Evolutionary conservation across 2,113 vertebrate species (phyloP).

Genomic region (Paramormyrops kingsleyae): DNA sequence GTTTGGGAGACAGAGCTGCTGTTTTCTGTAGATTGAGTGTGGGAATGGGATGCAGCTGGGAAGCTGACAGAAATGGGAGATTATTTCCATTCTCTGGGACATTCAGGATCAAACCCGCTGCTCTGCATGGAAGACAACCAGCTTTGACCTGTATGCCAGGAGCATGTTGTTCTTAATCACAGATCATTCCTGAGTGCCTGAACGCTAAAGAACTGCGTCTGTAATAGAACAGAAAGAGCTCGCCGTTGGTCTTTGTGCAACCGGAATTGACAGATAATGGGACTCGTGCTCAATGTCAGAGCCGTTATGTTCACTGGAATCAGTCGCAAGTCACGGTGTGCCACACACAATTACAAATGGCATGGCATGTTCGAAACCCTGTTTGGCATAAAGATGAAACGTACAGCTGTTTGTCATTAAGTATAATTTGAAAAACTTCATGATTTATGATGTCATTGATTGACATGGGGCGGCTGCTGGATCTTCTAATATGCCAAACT

Average conservation of each 20-base stretch:
- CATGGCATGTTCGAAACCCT: neutral
- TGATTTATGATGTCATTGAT: neutral
- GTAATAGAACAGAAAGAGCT: neutral
- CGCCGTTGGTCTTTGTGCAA: neutral
- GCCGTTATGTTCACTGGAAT: neutral
- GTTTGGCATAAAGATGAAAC: neutral
- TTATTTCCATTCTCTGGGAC: neutral
- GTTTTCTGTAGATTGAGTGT: neutral
- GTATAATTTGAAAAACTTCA: neutral
- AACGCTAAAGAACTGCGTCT: neutral
- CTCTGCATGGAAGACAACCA: neutral
- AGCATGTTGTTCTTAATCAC: neutral
- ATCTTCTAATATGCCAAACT: neutral
- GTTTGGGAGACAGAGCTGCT: neutral
- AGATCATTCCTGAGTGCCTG: neutral
- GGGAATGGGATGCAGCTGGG: neutral
- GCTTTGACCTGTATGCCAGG: neutral
- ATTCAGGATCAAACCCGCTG: neutral
- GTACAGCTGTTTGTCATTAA: neutral
- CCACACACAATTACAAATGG: neutral
- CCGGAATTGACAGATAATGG: neutral
- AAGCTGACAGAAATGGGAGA: neutral
- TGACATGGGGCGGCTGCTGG: neutral
- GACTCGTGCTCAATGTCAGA: neutral
- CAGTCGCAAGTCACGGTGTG: neutral